phyloP scores from a whole-genome alignment of 2,113 vertebrate species.

The Phalacrocorax aristotelis region DNA sequence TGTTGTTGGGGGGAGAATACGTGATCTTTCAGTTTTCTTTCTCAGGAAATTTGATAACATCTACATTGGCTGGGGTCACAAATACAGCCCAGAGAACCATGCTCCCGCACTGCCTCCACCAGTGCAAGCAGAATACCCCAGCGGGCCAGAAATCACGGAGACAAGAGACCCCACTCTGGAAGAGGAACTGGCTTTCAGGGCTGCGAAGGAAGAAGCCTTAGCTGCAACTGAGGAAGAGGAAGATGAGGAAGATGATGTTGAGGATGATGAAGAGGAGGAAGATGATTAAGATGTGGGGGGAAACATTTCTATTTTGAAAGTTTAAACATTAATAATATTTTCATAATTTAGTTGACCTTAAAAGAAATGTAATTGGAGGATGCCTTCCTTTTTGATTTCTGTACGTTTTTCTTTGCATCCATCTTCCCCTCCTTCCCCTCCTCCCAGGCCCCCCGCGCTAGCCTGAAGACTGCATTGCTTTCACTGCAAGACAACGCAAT shows the following conservation, averaged over 20 bases:
- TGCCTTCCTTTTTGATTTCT: background rate
- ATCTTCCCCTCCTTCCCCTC: no score
- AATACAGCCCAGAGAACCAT: conserved; percentile 80
- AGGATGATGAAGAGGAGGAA: conserved; percentile 77
- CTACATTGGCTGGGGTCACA: conserved; percentile 94
- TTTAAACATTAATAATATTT: background rate
- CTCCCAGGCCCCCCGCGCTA: no score
- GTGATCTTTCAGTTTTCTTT: background rate
- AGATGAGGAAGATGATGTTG: conserved; percentile 65
- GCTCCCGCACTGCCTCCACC: conserved; percentile 67
- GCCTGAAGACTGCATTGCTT: fast-evolving
- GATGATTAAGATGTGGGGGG: conserved; percentile 22
- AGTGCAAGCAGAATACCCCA: conserved; percentile 80
- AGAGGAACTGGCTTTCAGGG: conserved; percentile 82
- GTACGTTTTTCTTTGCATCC: background rate
- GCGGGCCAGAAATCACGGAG: conserved; percentile 82
- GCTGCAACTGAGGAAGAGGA: conserved; percentile 74
- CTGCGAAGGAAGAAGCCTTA: conserved; percentile 74
- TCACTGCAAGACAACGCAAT: fast-evolving
- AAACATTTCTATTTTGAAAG: background rate
- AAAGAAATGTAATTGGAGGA: background rate
- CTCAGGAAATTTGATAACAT: conserved; percentile 87
- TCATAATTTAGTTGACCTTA: background rate
- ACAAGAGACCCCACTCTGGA: conserved; percentile 82
- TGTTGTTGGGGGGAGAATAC: background rate